These are phyloP conservation scores for Boulengeromyrus knoepffleri DNA, from an alignment of 2,113 vertebrate genomes.

Conservation along the genomic window DNA sequence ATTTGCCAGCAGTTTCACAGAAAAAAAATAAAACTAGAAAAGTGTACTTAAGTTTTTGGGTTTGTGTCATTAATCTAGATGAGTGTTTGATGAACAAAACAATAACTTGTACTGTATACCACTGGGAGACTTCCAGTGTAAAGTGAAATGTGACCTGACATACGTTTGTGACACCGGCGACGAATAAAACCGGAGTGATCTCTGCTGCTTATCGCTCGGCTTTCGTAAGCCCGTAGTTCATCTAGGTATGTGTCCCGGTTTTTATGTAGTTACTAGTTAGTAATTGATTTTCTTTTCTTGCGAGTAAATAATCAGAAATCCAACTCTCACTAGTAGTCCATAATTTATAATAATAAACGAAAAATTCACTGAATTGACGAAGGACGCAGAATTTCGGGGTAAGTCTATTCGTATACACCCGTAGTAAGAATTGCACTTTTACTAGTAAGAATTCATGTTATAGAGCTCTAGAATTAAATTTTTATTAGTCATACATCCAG, in stretches of 20 bases:
- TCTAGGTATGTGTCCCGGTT: not conserved
- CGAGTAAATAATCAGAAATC: not conserved
- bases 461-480: no score
- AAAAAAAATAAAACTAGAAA: not conserved
- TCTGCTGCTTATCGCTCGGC: not conserved
- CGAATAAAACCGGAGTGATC: not conserved
- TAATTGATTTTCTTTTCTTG: not conserved
- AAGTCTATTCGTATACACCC: not conserved
- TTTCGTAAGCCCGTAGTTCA: not conserved
- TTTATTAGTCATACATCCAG: no score
- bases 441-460: no score
- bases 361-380: not conserved
- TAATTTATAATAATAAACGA: not conserved
- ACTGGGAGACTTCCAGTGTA: not conserved
- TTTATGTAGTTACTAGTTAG: not conserved
- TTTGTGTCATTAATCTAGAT: not conserved
- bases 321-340: not conserved
- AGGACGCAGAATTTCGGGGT: not conserved
- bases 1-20: not conserved
- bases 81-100: not conserved
- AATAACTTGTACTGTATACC: not conserved
- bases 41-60: not conserved
- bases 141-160: constrained; percentile 5
- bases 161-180: not conserved
- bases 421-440: not conserved